A percentile compares a stretch with the other conserved stretches of the same genome.
Conservation (phyloP, 2,797 vertebrate species). For the Xenentodon cancila region DNA sequence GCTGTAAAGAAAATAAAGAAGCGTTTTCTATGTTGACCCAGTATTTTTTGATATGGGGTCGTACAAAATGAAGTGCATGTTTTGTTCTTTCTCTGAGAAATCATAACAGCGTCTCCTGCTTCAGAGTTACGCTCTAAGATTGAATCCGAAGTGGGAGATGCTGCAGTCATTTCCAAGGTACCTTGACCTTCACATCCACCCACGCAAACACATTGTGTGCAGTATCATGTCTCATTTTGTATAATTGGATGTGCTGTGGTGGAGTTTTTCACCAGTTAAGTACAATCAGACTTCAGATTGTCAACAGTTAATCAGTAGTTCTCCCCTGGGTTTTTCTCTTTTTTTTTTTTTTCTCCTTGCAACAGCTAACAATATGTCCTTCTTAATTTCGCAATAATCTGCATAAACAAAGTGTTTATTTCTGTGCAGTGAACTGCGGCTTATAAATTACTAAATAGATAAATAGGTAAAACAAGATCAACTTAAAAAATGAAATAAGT, state of each 20-base stretch:
- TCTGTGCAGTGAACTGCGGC: constrained; percentile 64
- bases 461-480: not conserved
- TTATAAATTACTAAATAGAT: not conserved
- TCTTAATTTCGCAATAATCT: constrained; percentile 70
- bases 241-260: constrained; percentile 35
- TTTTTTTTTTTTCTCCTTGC: constrained; percentile 34
- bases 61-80: no score
- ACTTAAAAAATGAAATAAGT: not conserved
- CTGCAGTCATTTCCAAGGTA: constrained; percentile 3
- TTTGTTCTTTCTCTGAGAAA: no score
- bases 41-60: not conserved
- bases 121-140: no score
- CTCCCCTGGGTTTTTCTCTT: constrained; percentile 57
- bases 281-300: constrained; percentile 66
- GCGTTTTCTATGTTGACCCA: not conserved
- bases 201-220: not conserved
- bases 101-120: no score
- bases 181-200: constrained; percentile 50
- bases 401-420: constrained; percentile 68
- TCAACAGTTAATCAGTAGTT: constrained; percentile 64
- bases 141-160: not conserved
- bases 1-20: not conserved
- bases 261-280: constrained; percentile 55
- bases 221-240: constrained; percentile 36
- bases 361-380: constrained; percentile 63